Conservation (phyloP, 64 coral and sea anemone genomes). For the Orbicella faveolata region DNA sequence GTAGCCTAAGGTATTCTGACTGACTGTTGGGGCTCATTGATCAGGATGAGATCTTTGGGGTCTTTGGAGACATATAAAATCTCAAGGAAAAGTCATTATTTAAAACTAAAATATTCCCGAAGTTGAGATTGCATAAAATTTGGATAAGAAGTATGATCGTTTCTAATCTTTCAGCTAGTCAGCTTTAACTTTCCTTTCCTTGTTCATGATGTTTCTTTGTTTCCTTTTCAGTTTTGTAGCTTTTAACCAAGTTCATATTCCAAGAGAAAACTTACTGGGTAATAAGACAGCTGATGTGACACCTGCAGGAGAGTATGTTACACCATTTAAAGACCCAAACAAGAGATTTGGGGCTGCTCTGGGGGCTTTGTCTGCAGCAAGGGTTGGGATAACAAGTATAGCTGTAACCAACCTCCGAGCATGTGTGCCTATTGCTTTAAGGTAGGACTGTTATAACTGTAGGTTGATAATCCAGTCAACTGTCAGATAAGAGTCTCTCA, state of each 20-base stretch:
- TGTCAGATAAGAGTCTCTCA: not conserved
- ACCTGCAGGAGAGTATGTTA: constrained; percentile 85
- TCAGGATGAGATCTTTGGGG: too few relatives aligned
- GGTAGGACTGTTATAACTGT: constrained; percentile 36
- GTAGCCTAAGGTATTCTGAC: too few relatives aligned
- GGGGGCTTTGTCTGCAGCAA: constrained; percentile 80
- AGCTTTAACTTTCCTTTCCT: too few relatives aligned
- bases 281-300: constrained; percentile 89
- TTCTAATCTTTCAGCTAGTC: too few relatives aligned
- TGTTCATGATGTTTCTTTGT: too few relatives aligned
- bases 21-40: too few relatives aligned
- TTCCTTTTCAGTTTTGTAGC: constrained; percentile 78
- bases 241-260: constrained; percentile 90
- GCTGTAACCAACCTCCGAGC: constrained; percentile 66
- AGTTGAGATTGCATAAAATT: too few relatives aligned
- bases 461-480: not conserved
- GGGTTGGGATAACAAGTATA: constrained; percentile 96
- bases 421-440: constrained; percentile 87
- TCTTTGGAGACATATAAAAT: too few relatives aligned
- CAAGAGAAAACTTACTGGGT: constrained; percentile 65
- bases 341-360: constrained; percentile 96
- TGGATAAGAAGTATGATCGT: too few relatives aligned
- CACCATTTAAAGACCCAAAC: constrained; percentile 88
- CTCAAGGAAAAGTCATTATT: too few relatives aligned
- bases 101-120: too few relatives aligned